A percentile compares a stretch with the other conserved stretches of the same genome.
Conservation (phyloP, 2,797 vertebrate species). For the Spatula clypeata region DNA sequence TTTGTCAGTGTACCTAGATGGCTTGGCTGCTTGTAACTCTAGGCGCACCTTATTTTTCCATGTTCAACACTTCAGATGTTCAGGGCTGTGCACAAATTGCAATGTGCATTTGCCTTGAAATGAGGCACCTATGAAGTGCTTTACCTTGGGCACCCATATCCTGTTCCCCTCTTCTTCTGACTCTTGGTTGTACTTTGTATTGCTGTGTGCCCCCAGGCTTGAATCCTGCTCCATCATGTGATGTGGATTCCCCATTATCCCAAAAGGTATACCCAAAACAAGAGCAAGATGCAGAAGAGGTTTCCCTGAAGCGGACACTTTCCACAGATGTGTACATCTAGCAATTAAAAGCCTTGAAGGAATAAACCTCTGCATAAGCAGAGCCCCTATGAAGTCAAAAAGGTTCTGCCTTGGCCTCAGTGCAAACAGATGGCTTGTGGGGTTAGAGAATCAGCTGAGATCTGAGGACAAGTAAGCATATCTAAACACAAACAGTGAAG, state of each 20-base stretch:
- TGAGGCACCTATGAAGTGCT: rapidly evolving
- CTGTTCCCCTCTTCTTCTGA: rapidly evolving
- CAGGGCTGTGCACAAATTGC: background rate
- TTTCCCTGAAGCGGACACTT: background rate
- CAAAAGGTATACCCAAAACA: background rate
- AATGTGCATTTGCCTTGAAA: background rate
- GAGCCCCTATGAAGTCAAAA: background rate
- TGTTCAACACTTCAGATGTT: background rate
- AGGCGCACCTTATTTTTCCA: rapidly evolving
- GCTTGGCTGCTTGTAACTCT: background rate
- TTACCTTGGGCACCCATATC: background rate
- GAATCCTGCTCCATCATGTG: rapidly evolving
- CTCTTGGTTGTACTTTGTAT: too few relatives aligned
- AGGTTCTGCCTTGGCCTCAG: background rate
- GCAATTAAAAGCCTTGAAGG: background rate
- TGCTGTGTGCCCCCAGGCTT: background rate
- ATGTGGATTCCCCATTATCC: rapidly evolving
- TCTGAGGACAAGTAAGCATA: background rate
- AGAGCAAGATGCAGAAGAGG: background rate
- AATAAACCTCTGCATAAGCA: background rate
- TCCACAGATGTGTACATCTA: background rate
- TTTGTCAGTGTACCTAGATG: rapidly evolving
- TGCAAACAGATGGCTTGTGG: background rate
- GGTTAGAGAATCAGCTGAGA: background rate
- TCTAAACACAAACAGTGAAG: background rate